Evolutionary conservation across 23 tunicate species (phyloP).

Genomic region (Corella eumyota): DNA sequence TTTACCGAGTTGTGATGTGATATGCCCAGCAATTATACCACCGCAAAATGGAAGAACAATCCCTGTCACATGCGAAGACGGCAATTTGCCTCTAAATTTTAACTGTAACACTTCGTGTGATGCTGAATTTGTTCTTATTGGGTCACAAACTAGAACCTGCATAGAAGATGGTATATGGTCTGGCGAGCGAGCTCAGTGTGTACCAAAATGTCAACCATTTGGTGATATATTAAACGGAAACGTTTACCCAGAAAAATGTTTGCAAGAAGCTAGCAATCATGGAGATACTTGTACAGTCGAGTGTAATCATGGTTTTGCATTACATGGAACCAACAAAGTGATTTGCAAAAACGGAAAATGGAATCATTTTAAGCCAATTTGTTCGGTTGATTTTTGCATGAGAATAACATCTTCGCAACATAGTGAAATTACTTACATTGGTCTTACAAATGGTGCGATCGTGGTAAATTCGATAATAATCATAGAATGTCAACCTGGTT

Average conservation of each 20-base stretch:
- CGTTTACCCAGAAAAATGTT: constrained; percentile 6
- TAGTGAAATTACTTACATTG: neutral
- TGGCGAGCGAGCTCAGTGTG: constrained; percentile 12
- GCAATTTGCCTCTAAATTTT: constrained; percentile 1
- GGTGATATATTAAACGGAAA: neutral
- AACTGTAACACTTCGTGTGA: constrained; percentile 1
- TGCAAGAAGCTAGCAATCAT: constrained; percentile 1
- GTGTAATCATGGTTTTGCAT: constrained; percentile 2
- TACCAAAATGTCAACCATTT: constrained; percentile 7
- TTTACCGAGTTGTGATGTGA: constrained; percentile 8
- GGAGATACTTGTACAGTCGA: constrained; percentile 4
- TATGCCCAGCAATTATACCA: constrained; percentile 14
- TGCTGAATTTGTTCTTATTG: constrained; percentile 10
- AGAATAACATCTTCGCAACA: neutral
- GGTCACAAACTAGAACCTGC: constrained; percentile 2
- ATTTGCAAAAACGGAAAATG: constrained; percentile 17
- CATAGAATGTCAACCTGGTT: constrained; percentile 6
- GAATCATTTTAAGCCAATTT: constrained; percentile 1
- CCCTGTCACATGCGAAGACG: constrained; percentile 20
- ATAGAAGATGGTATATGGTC: constrained; percentile 13
- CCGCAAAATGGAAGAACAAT: constrained; percentile 11
- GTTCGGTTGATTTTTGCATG: constrained; percentile 5
- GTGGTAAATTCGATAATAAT: neutral
- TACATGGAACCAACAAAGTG: constrained; percentile 1
- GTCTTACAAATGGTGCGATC: constrained; percentile 6